phyloP scores from a whole-genome alignment of 2,797 vertebrate genomes.

The Acrocephalus scirpaceus region DNA sequence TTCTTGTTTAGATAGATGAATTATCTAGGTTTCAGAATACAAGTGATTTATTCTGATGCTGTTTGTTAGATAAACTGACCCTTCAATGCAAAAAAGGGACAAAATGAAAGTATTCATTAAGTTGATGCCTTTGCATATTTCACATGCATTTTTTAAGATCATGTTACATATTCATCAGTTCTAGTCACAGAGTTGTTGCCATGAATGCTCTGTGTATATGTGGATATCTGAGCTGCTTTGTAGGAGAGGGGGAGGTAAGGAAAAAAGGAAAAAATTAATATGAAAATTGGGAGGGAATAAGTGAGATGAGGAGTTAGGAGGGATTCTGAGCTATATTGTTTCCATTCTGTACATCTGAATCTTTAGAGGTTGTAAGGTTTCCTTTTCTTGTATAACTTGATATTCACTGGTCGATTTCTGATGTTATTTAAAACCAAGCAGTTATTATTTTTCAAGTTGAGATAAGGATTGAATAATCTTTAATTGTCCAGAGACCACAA shows the following conservation, averaged over 20 bases:
- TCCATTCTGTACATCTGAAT: background rate
- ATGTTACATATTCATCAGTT: background rate
- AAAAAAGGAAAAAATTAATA: background rate
- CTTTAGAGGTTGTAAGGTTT: background rate
- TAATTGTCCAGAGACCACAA: background rate
- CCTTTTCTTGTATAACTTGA: background rate
- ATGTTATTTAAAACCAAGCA: background rate
- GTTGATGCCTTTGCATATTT: background rate
- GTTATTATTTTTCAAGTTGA: background rate
- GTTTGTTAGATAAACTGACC: background rate
- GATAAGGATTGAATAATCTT: background rate
- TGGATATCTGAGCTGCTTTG: background rate
- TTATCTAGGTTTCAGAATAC: background rate
- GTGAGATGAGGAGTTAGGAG: background rate
- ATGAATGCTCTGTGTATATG: background rate
- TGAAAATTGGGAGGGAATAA: background rate
- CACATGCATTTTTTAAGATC: slow-evolving; percentile 5
- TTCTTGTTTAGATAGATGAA: background rate
- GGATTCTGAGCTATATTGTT: background rate
- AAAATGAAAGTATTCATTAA: background rate
- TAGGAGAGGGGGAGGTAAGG: background rate
- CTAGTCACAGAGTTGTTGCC: background rate
- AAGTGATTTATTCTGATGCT: background rate
- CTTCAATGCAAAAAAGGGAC: background rate
- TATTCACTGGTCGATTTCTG: background rate